These are phyloP conservation scores for Lottia scabra DNA, from an alignment of 2,888 invertebrate genomes.

Conservation along the genomic window DNA sequence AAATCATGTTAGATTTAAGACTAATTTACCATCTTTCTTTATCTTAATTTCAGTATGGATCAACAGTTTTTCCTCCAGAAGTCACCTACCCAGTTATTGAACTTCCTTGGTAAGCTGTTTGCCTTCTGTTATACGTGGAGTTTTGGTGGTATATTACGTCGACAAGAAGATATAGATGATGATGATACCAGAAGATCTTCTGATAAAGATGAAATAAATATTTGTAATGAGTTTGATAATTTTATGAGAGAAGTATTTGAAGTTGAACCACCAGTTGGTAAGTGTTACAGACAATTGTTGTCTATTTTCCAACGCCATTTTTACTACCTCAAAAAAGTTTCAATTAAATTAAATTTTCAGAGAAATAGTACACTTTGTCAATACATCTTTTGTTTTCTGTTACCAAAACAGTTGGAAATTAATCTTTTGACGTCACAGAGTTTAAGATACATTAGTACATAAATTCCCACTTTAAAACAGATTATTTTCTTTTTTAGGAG, in stretches of 20 bases:
- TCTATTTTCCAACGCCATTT: too few relatives aligned
- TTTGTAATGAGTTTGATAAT: slow-evolving; percentile 68
- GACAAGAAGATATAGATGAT: slow-evolving; percentile 64
- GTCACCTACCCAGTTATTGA: slow-evolving; percentile 59
- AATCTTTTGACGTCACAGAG: too few relatives aligned
- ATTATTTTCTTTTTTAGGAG: slow-evolving; percentile 49
- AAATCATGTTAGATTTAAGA: too few relatives aligned
- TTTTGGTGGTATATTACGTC: slow-evolving; percentile 64
- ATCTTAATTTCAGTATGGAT: slow-evolving; percentile 20
- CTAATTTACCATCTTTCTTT: too few relatives aligned
- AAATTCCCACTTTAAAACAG: too few relatives aligned
- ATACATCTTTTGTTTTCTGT: too few relatives aligned
- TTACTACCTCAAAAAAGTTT: too few relatives aligned
- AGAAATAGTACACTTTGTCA: too few relatives aligned
- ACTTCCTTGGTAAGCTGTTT: slow-evolving; percentile 65
- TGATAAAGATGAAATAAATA: slow-evolving; percentile 53
- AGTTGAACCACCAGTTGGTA: slow-evolving; percentile 66
- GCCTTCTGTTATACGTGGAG: slow-evolving; percentile 69
- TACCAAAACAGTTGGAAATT: too few relatives aligned
- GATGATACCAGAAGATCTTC: slow-evolving; percentile 48
- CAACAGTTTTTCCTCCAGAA: slow-evolving; percentile 63
- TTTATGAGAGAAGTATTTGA: slow-evolving; percentile 68
- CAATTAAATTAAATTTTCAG: too few relatives aligned
- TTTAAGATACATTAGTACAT: too few relatives aligned
- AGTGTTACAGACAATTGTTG: slow-evolving; percentile 9